Evolutionary conservation across 2,888 invertebrate genomes (phyloP).

Genomic region (Icerya purchasi): DNA sequence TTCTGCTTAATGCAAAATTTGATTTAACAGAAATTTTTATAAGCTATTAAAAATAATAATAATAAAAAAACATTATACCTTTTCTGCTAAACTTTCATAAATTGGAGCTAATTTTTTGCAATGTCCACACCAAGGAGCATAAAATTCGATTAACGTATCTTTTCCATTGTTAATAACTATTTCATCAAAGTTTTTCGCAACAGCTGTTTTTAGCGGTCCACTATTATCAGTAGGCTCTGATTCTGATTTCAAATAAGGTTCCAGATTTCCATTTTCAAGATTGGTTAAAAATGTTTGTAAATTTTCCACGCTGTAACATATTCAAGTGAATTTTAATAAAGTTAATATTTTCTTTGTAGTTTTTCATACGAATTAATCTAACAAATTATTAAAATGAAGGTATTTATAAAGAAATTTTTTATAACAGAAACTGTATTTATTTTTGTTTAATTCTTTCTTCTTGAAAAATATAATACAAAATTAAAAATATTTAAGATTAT

Average conservation of each 20-base stretch:
- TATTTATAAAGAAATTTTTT: too few relatives aligned
- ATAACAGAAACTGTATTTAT: too few relatives aligned
- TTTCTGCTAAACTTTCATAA: slow-evolving; percentile 80
- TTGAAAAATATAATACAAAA: too few relatives aligned
- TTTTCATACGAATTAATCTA: too few relatives aligned
- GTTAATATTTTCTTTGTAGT: too few relatives aligned
- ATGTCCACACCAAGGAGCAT: slow-evolving; percentile 98
- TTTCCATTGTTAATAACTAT: slow-evolving; percentile 72
- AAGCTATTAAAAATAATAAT: neutral
- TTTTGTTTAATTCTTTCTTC: too few relatives aligned
- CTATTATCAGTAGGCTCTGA: slow-evolving; percentile 65
- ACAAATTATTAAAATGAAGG: too few relatives aligned
- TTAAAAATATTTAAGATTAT: too few relatives aligned
- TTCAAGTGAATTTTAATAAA: too few relatives aligned
- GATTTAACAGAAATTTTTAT: neutral
- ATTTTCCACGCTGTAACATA: slow-evolving; percentile 50
- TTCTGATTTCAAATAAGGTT: slow-evolving; percentile 89
- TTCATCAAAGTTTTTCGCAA: slow-evolving; percentile 92
- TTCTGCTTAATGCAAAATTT: too few relatives aligned
- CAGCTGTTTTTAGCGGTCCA: slow-evolving; percentile 68
- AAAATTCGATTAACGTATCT: slow-evolving; percentile 92
- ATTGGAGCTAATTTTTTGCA: slow-evolving; percentile 89
- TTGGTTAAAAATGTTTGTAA: slow-evolving; percentile 68
- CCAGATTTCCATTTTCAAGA: slow-evolving; percentile 56
- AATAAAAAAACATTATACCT: slow-evolving; percentile 28